Evolutionary conservation across 2,888 invertebrate species (phyloP).

Genomic region (Chrysolina americana): DNA sequence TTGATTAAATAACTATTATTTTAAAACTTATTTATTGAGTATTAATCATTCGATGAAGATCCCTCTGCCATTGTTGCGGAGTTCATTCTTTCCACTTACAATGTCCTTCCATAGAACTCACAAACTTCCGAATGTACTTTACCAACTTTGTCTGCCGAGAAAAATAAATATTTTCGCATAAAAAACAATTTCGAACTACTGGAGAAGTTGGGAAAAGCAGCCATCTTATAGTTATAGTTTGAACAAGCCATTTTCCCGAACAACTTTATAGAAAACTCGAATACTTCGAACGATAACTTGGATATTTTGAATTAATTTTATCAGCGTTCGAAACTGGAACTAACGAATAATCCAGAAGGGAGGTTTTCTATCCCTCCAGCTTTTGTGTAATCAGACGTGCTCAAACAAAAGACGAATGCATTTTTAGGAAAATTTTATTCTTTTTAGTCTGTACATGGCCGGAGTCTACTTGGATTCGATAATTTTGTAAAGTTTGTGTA

Average conservation of each 20-base stretch:
- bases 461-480: too few species aligned
- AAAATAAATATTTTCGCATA: slow-evolving; percentile 6
- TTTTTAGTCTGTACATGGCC: too few species aligned
- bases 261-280: neutral
- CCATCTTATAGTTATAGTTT: neutral
- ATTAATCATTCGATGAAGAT: neutral
- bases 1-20: too few species aligned
- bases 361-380: neutral
- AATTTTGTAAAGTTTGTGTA: too few species aligned
- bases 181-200: neutral
- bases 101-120: neutral
- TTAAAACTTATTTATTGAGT: neutral
- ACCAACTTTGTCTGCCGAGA: neutral
- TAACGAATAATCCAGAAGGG: neutral
- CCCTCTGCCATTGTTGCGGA: neutral
- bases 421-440: neutral
- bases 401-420: neutral
- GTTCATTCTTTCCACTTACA: neutral
- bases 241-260: neutral
- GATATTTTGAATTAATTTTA: neutral
- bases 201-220: neutral
- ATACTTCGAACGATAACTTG: neutral
- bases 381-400: neutral
- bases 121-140: neutral
- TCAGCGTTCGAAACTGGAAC: neutral